Conservation (phyloP, 2,888 invertebrate species). For the Catocala fraxini region DNA sequence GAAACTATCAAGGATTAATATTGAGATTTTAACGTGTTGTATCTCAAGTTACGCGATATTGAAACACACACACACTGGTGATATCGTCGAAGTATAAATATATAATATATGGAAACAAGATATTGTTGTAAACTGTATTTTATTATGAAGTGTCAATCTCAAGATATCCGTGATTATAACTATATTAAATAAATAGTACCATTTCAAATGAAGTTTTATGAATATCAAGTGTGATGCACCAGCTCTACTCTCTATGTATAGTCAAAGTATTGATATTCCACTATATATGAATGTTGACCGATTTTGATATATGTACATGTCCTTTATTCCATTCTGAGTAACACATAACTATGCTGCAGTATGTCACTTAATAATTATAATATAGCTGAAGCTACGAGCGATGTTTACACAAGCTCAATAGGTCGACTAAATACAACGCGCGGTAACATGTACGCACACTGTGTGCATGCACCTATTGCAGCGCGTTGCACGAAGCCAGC, state of each 20-base stretch:
- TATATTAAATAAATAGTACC: conserved; percentile 18
- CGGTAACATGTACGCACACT: too few species aligned
- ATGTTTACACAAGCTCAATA: too few species aligned
- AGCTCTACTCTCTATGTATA: background rate
- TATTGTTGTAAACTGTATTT: conserved; percentile 32
- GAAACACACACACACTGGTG: conserved; percentile 9
- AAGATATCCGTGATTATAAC: conserved; percentile 14
- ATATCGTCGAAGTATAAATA: conserved; percentile 17
- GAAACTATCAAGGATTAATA: conserved; percentile 12
- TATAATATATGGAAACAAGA: conserved; percentile 19
- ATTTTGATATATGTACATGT: background rate
- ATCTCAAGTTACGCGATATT: conserved; percentile 7
- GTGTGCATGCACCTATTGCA: too few species aligned
- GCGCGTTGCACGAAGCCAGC: too few species aligned
- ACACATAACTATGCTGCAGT: background rate
- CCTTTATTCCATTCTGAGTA: background rate
- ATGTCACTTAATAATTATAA: background rate
- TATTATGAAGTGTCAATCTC: conserved; percentile 22
- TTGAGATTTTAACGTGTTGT: conserved; percentile 30
- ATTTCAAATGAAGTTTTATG: conserved; percentile 10
- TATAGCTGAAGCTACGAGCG: too few species aligned
- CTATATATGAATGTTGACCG: background rate
- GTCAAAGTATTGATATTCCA: background rate
- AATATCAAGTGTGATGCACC: background rate
- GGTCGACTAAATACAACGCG: too few species aligned